These are phyloP conservation scores for Maconellicoccus hirsutus DNA, from an alignment of 1,140 invertebrate genomes.

Conservation along the genomic window DNA sequence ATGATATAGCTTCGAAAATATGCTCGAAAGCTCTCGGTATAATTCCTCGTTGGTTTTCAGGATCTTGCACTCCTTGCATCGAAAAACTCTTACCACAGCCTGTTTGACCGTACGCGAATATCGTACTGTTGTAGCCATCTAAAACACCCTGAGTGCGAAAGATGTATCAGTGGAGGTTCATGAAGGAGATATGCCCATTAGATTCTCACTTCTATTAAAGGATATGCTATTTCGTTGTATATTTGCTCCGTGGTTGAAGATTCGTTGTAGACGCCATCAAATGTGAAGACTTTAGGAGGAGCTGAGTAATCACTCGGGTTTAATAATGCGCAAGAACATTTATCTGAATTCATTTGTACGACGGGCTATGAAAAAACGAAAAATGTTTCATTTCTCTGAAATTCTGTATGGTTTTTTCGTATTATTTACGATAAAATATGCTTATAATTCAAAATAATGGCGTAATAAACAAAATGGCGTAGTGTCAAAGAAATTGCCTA, in stretches of 20 bases:
- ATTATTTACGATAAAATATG: too few relatives aligned
- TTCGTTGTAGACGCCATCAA: slow-evolving; percentile 51
- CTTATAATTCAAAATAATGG: too few relatives aligned
- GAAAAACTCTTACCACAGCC: slow-evolving; percentile 73
- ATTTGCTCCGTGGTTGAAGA: slow-evolving; percentile 45
- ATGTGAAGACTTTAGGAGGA: slow-evolving; percentile 58
- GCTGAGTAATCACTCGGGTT: slow-evolving; percentile 46
- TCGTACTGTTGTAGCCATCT: slow-evolving; percentile 77
- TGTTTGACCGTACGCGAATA: slow-evolving; percentile 81
- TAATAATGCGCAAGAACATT: slow-evolving; percentile 44
- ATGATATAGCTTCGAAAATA: slow-evolving; percentile 81
- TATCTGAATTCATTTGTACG: slow-evolving; percentile 51
- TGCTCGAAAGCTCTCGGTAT: slow-evolving; percentile 83
- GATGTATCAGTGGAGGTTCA: too few relatives aligned
- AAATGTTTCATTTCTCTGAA: too few relatives aligned
- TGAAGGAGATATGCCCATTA: not conserved
- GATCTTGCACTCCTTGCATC: slow-evolving; percentile 58
- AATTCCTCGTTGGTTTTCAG: slow-evolving; percentile 50
- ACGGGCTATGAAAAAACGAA: slow-evolving; percentile 44
- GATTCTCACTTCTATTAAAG: slow-evolving; percentile 47
- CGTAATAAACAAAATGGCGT: too few relatives aligned
- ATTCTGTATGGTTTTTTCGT: too few relatives aligned
- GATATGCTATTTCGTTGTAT: slow-evolving; percentile 60
- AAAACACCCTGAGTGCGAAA: slow-evolving; percentile 52
- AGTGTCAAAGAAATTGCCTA: too few relatives aligned